Conservation (phyloP, 2,113 vertebrate genomes). For the Sturnus vulgaris region DNA sequence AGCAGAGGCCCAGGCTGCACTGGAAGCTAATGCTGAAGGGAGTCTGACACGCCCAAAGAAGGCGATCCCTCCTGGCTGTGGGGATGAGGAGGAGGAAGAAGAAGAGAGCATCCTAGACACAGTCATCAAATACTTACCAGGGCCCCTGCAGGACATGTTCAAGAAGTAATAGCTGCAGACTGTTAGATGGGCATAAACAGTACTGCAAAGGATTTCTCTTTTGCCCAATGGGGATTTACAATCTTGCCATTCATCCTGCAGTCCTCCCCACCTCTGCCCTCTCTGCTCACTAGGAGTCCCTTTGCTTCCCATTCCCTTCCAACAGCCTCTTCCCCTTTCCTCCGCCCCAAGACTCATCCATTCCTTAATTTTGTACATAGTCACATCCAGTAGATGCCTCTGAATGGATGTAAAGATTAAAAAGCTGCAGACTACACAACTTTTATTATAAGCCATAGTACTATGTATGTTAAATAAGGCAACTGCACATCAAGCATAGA, state of each 20-base stretch:
- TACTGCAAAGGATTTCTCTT: constrained; percentile 68
- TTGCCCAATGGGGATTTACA: constrained; percentile 65
- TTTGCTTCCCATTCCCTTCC: background rate
- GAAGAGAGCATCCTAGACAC: constrained; percentile 95
- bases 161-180: constrained; percentile 84
- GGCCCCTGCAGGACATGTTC: constrained; percentile 96
- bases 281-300: constrained; percentile 9
- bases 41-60: constrained; percentile 95
- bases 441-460: constrained; percentile 82
- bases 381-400: constrained; percentile 68
- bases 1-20: constrained; percentile 88
- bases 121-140: constrained; percentile 96
- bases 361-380: constrained; percentile 62
- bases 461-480: constrained; percentile 62
- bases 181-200: constrained; percentile 62
- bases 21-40: constrained; percentile 86
- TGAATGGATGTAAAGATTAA: constrained; percentile 67
- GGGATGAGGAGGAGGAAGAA: constrained; percentile 84
- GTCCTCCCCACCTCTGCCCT: background rate
- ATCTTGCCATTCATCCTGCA: background rate
- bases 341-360: constrained; percentile 1
- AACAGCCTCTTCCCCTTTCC: background rate
- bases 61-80: constrained; percentile 75
- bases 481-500: constrained; percentile 49
- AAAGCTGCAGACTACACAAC: constrained; percentile 69